Evolutionary conservation across 2,797 vertebrate species (phyloP).

Genomic region (Mormyrus proboscirostris): DNA sequence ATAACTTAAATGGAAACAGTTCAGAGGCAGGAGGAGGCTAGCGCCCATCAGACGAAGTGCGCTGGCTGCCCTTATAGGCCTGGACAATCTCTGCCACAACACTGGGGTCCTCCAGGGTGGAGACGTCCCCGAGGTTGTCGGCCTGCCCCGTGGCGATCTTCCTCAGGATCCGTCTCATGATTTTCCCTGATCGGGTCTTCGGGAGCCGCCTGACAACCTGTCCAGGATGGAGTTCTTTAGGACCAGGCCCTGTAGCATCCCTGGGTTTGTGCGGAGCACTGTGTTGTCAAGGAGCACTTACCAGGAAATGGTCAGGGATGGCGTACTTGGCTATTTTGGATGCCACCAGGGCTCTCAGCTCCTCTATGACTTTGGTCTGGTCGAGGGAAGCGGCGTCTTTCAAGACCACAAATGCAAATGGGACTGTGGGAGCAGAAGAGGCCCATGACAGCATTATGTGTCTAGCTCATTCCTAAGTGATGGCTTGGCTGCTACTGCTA

Average conservation of each 20-base stretch:
- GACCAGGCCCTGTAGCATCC: too few species aligned
- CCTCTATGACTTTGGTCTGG: slow-evolving; percentile 53
- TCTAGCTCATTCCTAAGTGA: background rate
- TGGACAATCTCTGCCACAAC: slow-evolving; percentile 75
- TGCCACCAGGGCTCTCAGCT: slow-evolving; percentile 70
- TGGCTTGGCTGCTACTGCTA: background rate
- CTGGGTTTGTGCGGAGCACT: too few species aligned
- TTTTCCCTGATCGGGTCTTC: slow-evolving; percentile 94
- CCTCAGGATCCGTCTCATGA: slow-evolving; percentile 84
- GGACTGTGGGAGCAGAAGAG: slow-evolving; percentile 57
- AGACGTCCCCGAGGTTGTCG: slow-evolving; percentile 73
- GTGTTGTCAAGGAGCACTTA: slow-evolving; percentile 49
- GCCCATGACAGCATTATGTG: background rate
- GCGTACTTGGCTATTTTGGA: slow-evolving; percentile 90
- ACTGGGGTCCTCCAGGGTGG: slow-evolving; percentile 81
- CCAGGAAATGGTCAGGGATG: slow-evolving; percentile 84
- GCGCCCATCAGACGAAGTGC: background rate
- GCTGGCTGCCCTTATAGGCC: slow-evolving; percentile 47
- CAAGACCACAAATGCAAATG: slow-evolving; percentile 85
- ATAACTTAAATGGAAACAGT: background rate
- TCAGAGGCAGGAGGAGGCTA: background rate
- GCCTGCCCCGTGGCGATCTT: slow-evolving; percentile 68
- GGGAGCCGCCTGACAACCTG: slow-evolving; percentile 85
- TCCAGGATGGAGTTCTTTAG: background rate
- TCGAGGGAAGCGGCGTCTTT: slow-evolving; percentile 54